Evolutionary conservation across 2,113 vertebrate genomes (phyloP).

Genomic region (Lepus timidus): DNA sequence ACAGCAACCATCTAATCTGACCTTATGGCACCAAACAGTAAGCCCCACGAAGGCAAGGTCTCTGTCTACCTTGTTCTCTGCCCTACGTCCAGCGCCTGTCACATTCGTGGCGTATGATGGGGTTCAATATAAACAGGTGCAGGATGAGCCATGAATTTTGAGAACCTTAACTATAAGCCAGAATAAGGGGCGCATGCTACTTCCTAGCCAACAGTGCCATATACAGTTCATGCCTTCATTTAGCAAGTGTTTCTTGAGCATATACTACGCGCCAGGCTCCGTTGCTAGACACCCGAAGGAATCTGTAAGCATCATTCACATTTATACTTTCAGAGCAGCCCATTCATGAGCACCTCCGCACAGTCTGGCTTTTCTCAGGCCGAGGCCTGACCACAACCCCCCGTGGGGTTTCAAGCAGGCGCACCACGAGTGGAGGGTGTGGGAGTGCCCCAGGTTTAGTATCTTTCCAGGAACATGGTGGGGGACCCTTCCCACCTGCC

Average conservation of each 20-base stretch:
- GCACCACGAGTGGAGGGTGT: neutral
- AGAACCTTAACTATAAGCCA: neutral
- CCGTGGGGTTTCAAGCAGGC: neutral
- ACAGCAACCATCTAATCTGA: neutral
- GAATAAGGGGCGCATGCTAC: neutral
- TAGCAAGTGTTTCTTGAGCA: constrained; percentile 41
- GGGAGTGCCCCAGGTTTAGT: neutral
- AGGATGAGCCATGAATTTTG: neutral
- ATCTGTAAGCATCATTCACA: constrained; percentile 10
- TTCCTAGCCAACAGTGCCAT: neutral
- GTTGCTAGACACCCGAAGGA: neutral
- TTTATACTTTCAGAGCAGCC: neutral
- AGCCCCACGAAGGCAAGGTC: neutral
- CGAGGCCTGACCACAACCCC: neutral
- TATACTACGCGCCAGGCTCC: neutral
- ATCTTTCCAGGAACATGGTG: neutral
- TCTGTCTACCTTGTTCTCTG: neutral
- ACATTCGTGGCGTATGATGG: neutral
- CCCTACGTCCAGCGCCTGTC: neutral
- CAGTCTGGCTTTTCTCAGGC: neutral
- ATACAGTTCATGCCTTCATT: neutral
- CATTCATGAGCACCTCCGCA: neutral
- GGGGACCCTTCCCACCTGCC: neutral
- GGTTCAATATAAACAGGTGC: neutral
- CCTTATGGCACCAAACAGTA: neutral